phyloP scores from a whole-genome alignment of 2,797 vertebrate species.

The Loris lydekkerianus region DNA sequence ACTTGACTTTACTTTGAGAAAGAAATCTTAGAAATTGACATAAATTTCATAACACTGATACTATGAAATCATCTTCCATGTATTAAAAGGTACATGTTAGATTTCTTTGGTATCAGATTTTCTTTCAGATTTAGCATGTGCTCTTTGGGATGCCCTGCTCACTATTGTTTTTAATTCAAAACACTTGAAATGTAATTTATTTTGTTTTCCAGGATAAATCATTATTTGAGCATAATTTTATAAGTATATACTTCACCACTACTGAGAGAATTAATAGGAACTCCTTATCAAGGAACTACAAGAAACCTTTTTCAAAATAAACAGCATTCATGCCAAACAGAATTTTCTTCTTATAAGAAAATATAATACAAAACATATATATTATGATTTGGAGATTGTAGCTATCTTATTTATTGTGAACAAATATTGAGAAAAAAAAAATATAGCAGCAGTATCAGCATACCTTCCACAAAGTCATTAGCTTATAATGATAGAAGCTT shows the following conservation, averaged over 20 bases:
- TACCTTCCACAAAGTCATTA: background rate
- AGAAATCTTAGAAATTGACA: background rate
- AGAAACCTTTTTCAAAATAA: constrained; percentile 56
- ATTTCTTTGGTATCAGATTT: background rate
- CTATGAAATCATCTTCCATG: background rate
- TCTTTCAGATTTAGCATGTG: background rate
- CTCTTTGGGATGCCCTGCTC: background rate
- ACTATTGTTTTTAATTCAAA: background rate
- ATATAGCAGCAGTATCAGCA: background rate
- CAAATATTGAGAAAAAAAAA: background rate
- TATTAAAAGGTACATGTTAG: background rate
- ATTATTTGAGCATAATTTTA: constrained; percentile 19
- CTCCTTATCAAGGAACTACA: background rate
- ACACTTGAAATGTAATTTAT: constrained; percentile 39
- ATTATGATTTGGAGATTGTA: background rate
- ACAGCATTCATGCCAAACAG: background rate
- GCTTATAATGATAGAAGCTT: background rate
- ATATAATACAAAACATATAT: background rate
- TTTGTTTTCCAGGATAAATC: constrained; percentile 24
- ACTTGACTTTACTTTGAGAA: constrained; percentile 1
- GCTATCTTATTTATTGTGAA: constrained; percentile 21
- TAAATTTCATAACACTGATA: background rate
- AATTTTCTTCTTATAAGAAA: constrained; percentile 60
- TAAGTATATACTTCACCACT: constrained; percentile 38
- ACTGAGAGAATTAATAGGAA: constrained; percentile 1